phyloP scores from a whole-genome alignment of 1,140 invertebrate species.

The Eubasilissa regina region DNA sequence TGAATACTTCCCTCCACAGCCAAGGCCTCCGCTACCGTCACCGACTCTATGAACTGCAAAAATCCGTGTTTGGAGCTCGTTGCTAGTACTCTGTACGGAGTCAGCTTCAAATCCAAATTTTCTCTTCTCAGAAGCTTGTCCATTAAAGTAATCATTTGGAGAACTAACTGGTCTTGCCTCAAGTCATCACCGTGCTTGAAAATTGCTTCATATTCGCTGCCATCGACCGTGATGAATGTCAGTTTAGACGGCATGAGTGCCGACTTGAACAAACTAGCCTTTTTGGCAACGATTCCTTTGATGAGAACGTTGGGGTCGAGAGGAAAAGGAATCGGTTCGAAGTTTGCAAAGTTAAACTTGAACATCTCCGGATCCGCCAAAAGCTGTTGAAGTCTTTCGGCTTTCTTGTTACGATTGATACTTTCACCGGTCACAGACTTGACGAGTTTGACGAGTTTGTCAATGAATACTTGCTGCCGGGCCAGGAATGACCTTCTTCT shows the following conservation, averaged over 20 bases:
- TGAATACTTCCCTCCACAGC: slow-evolving; percentile 90
- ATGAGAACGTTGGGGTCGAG: slow-evolving; percentile 94
- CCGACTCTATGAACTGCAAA: slow-evolving; percentile 97
- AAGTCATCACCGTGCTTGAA: slow-evolving; percentile 99
- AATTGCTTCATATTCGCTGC: slow-evolving; percentile 94
- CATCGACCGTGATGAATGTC: slow-evolving; percentile 88
- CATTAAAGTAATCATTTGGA: slow-evolving; percentile 99
- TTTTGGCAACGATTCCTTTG: slow-evolving; percentile 90
- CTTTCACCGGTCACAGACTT: slow-evolving; percentile 93
- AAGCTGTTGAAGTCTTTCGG: slow-evolving; percentile 88
- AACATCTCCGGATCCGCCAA: slow-evolving; percentile 86
- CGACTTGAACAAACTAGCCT: slow-evolving; percentile 96
- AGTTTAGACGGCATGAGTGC: slow-evolving; percentile 97
- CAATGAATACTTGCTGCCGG: slow-evolving; percentile 92
- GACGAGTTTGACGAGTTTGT: slow-evolving; percentile 91
- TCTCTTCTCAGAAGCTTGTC: slow-evolving; percentile 94
- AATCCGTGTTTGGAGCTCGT: slow-evolving; percentile 97
- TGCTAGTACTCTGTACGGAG: slow-evolving; percentile 93
- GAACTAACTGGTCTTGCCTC: slow-evolving; percentile 97
- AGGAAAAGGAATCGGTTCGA: slow-evolving; percentile 94
- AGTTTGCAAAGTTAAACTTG: slow-evolving; percentile 92
- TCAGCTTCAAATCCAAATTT: slow-evolving; percentile 96
- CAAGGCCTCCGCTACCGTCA: slow-evolving; percentile 92
- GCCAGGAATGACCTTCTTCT: slow-evolving; percentile 80
- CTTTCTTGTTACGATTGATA: slow-evolving; percentile 93